A percentile compares a stretch with the other conserved stretches of the same genome.
phyloP scores from a whole-genome alignment of 2,113 vertebrate species.

The Dascyllus trimaculatus region DNA sequence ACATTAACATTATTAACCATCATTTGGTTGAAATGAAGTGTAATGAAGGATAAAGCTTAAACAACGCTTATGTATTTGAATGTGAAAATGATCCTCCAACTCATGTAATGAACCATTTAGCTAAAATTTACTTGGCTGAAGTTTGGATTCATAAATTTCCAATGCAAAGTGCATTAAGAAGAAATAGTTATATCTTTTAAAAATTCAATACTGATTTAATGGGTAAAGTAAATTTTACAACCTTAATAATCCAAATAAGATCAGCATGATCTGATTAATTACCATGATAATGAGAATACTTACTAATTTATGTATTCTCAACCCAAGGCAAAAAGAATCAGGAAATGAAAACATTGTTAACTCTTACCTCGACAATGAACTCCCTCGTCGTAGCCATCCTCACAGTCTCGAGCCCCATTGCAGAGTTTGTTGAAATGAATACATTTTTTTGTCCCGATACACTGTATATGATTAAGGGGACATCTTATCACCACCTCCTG shows the following conservation, averaged over 20 bases:
- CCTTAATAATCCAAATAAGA: slow-evolving; percentile 54
- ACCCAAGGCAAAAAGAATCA: slow-evolving; percentile 32
- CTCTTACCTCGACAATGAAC: slow-evolving; percentile 93
- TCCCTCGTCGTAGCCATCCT: slow-evolving; percentile 94
- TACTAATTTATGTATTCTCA: slow-evolving; percentile 50
- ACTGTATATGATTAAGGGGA: slow-evolving; percentile 90
- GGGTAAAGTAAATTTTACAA: slow-evolving; percentile 49
- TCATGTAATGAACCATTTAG: slow-evolving; percentile 6
- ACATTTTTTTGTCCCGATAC: slow-evolving; percentile 90
- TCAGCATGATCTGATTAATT: slow-evolving; percentile 49
- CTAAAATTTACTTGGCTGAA: slow-evolving; percentile 11
- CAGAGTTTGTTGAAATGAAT: slow-evolving; percentile 96
- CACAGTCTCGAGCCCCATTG: slow-evolving; percentile 92
- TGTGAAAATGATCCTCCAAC: slow-evolving; percentile 11
- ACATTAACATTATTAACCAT: neutral
- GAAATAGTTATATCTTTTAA: slow-evolving; percentile 29
- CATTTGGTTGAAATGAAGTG: neutral
- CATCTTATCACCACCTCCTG: slow-evolving; percentile 89
- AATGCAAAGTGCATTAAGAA: slow-evolving; percentile 38
- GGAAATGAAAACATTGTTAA: neutral
- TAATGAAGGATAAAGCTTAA: slow-evolving; percentile 1
- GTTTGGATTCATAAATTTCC: slow-evolving; percentile 21
- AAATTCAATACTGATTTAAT: slow-evolving; percentile 38
- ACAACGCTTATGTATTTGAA: slow-evolving; percentile 3
- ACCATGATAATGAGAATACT: slow-evolving; percentile 41